Evolutionary conservation across 1,140 invertebrate species (phyloP), one percentile per base, ranked within the genome.

Genomic region (Agrypnia vestita): DNA sequence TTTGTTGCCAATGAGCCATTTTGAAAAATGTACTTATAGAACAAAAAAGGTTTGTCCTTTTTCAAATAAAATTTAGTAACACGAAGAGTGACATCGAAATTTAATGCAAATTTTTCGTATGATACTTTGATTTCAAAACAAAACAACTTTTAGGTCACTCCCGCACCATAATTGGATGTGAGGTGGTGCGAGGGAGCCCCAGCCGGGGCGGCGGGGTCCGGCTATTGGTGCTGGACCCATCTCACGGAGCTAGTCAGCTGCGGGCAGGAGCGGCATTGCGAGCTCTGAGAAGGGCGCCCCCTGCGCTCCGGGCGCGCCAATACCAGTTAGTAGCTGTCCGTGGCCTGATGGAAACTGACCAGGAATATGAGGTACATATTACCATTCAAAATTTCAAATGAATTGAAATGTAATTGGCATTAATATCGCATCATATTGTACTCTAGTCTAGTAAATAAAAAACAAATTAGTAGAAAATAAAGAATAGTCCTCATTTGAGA

Each of bases 151-250:
- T 47, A 97, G 96, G 96, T 84, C 96, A 97, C 85, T 97, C 96
- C 84, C 90, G 96, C 84, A 97, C 96, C 43, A 96, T 97, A 84
- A 94, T 97, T 86, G 96, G 96, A 6, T 93, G 96, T 35, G 96
- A 97, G 86, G 92, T 94, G 83, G 89, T 93, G 77, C 87, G 90
- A 11, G 69, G 67, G 17, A 55, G 77, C 49, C 67, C 75, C 47
- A 56, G 55, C 69, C 87, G 86, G 81, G 94, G 95, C 86, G 94
- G 93, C 69, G 92, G 91, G 69, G 90, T 94, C 81, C 92, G 93
- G 12, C 90, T 97, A 75, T 85, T 97, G 78, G 93, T 97, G n/a
- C 90, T 97, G 75, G 96, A 97, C 89, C 96, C 96, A 12, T 96
- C 95, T 85, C 94, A 96, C 86, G 93, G 93, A 15, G 94, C 93